A percentile compares a stretch with the other conserved stretches of the same genome.
Conservation (phyloP, 2,113 vertebrate genomes). For the Burhinus bistriatus region DNA sequence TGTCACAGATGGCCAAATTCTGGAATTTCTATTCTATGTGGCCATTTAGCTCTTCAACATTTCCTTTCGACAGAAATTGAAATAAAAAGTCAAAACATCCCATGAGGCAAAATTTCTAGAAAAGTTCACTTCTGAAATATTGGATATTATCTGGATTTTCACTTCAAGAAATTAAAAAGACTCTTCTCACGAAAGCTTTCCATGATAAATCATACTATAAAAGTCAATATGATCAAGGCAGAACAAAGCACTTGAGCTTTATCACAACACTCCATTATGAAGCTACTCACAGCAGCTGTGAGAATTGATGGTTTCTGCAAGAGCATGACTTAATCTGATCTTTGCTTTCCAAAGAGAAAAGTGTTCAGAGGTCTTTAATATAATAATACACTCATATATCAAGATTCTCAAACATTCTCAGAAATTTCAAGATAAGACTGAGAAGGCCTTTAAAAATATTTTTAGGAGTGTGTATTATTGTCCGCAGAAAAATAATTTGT, state of each 20-base stretch:
- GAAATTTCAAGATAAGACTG: conserved; percentile 17
- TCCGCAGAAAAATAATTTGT: background rate
- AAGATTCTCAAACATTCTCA: background rate
- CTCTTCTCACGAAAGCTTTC: background rate
- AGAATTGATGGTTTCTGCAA: background rate
- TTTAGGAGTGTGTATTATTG: conserved; percentile 25
- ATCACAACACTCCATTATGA: background rate
- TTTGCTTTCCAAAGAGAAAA: background rate
- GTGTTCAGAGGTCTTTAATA: background rate
- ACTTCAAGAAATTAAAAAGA: background rate
- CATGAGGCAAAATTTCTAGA: background rate
- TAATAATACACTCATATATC: background rate
- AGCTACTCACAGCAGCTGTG: background rate
- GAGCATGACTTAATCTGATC: background rate
- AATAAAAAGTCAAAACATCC: background rate
- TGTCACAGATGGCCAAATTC: background rate
- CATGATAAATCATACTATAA: background rate
- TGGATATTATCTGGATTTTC: background rate
- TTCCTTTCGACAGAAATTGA: background rate
- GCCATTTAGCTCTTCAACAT: background rate
- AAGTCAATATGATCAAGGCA: background rate
- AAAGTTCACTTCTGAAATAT: background rate
- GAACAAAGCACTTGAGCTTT: background rate
- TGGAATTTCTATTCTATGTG: background rate
- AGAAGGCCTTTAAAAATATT: conserved; percentile 15